Evolutionary conservation across 2,797 vertebrate species (phyloP), one percentile per base, ranked within the genome.

Genomic region (Enteromius anoplus): DNA sequence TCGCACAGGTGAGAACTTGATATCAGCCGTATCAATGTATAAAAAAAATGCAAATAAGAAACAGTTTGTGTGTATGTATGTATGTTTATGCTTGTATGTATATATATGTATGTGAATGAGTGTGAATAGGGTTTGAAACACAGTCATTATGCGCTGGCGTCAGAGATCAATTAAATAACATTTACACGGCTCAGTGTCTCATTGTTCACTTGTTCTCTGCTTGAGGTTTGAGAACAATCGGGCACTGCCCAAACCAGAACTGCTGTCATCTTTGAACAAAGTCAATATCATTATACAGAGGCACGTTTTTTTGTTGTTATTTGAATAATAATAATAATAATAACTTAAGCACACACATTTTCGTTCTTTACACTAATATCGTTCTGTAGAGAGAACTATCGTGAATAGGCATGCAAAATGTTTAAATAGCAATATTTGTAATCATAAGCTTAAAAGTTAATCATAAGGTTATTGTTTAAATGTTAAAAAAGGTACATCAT

Each of bases 61-160:
- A 37, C 37, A 37, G 37, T 37, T 37, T 37, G 32, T 32, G 32
- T 32, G 32, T 32, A 3, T 32, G 32, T 32, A 3, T 32, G 32
- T 32, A 3, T 32, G 32, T 32, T 0, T 32, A 3, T 32, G 32
- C 26, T 0, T 32, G 32, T 32, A 3, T 32, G 32, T 32, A 3
- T 32, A 3, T 32, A 3, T 32, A 3, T 32, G 32, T 26, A 26
- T 26, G 26, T 26, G 26, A 26, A 26, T 26, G 21, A 23, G 21
- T 58, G 73, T 55, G 49, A 55, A 34, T 53, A 19, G 4, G n/a
- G 72, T 42, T 26, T 37, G 4, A 70, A 76, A 40, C 80, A 73
- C 73, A 84, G 75, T 77, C 84, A 81, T 81, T 81, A 75, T 69
- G 78, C 65, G 75, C 84, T 49, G 58, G 65, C 55, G 83, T 88